phyloP scores from a whole-genome alignment of 2,888 invertebrate species.

The Lycocerus yunnanus region DNA sequence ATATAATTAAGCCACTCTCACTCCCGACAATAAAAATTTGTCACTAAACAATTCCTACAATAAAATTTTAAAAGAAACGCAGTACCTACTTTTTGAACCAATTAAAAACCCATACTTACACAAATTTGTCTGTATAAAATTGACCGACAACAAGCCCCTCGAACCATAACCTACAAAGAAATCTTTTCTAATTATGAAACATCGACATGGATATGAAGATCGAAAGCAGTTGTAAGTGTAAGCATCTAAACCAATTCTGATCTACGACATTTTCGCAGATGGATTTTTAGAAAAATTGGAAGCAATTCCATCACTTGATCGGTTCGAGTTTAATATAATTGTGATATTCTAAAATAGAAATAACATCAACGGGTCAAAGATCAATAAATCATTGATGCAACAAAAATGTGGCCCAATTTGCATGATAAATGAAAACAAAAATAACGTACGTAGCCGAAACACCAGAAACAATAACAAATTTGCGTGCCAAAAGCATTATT shows the following conservation, averaged over 20 bases:
- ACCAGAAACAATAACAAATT: slow-evolving; percentile 12
- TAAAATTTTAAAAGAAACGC: neutral
- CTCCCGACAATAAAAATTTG: neutral
- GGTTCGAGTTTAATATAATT: neutral
- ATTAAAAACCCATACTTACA: neutral
- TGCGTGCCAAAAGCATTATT: slow-evolving; percentile 14
- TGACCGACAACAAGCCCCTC: neutral
- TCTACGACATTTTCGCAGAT: neutral
- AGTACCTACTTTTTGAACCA: no score
- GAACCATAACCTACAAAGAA: neutral
- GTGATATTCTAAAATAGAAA: neutral
- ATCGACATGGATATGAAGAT: no score
- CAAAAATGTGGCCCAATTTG: slow-evolving; percentile 2
- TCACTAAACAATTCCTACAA: neutral
- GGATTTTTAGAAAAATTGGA: neutral
- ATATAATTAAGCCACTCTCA: neutral
- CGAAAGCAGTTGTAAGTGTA: neutral
- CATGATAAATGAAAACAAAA: slow-evolving; percentile 15
- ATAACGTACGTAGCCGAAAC: slow-evolving; percentile 15
- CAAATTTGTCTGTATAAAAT: neutral
- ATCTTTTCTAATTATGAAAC: no score
- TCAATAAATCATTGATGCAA: neutral
- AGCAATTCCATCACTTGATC: neutral
- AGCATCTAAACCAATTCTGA: neutral
- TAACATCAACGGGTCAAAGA: neutral